phyloP scores from a whole-genome alignment of 1,140 invertebrate genomes.

The Plutomurus gul region DNA sequence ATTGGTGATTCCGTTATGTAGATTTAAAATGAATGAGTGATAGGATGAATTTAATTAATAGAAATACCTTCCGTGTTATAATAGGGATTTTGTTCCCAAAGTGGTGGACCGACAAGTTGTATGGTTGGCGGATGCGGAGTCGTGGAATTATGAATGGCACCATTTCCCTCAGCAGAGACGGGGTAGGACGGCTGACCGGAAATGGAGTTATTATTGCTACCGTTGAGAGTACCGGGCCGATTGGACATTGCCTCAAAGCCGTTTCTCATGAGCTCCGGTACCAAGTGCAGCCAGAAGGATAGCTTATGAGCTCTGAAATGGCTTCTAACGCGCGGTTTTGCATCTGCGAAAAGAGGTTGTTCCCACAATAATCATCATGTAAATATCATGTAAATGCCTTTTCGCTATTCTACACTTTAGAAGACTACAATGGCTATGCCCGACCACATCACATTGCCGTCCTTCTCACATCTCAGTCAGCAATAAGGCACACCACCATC shows the following conservation, averaged over 20 bases:
- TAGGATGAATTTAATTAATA: neutral
- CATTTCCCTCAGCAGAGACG: slow-evolving; percentile 40
- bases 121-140: slow-evolving; percentile 53
- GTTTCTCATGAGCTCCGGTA: slow-evolving; percentile 89
- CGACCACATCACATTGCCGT: neutral
- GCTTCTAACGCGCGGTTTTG: slow-evolving; percentile 85
- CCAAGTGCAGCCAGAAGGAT: slow-evolving; percentile 95
- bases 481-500: too few relatives aligned
- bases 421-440: too few relatives aligned
- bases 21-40: neutral
- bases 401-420: neutral
- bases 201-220: slow-evolving; percentile 30
- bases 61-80: slow-evolving; percentile 28
- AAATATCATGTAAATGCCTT: slow-evolving; percentile 30
- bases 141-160: slow-evolving; percentile 49
- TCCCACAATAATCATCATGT: slow-evolving; percentile 23
- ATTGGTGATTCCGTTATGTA: too few relatives aligned
- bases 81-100: slow-evolving; percentile 52
- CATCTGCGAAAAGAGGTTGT: slow-evolving; percentile 64
- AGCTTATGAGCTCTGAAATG: slow-evolving; percentile 92
- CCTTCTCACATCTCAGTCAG: too few relatives aligned
- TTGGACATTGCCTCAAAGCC: slow-evolving; percentile 60
- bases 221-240: neutral
- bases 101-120: slow-evolving; percentile 50
- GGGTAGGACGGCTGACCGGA: slow-evolving; percentile 45